A percentile compares a stretch with the other conserved stretches of the same genome.
Conservation (phyloP, 2,888 invertebrate species). For the Boloria selene region DNA sequence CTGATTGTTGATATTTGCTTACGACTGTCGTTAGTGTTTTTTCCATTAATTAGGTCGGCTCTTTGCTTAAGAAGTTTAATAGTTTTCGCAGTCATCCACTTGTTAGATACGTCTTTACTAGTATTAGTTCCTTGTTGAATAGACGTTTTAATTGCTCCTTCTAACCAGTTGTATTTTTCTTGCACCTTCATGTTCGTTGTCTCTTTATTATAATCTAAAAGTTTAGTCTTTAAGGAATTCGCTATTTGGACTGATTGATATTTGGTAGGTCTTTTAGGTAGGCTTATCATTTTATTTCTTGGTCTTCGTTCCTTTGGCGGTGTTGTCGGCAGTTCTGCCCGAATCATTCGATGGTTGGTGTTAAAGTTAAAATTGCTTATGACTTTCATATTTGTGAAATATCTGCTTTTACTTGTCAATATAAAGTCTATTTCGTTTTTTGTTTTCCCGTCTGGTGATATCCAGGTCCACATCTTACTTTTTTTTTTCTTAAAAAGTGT, state of each 20-base stretch:
- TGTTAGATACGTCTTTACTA: constrained; percentile 5
- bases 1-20: constrained; percentile 37
- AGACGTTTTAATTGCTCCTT: constrained; percentile 32
- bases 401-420: too few species aligned
- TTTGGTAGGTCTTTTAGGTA: too few species aligned
- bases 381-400: too few species aligned
- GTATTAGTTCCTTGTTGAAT: constrained; percentile 11
- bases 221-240: too few species aligned
- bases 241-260: too few species aligned
- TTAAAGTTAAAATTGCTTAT: constrained; percentile 38
- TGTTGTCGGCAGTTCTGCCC: constrained; percentile 40
- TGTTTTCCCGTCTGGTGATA: constrained; percentile 34
- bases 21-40: constrained; percentile 33
- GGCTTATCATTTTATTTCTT: constrained; percentile 25
- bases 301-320: constrained; percentile 44
- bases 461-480: constrained; percentile 37
- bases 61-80: constrained; percentile 32
- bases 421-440: constrained; percentile 23
- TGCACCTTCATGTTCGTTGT: constrained; percentile 14
- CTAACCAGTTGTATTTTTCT: constrained; percentile 39
- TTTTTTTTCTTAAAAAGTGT: constrained; percentile 34
- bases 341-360: constrained; percentile 43
- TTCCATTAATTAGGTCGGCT: constrained; percentile 35
- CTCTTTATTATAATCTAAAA: too few species aligned
- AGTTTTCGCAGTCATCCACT: constrained; percentile 25